Evolutionary conservation across 2,888 invertebrate species (phyloP), one percentile per base, ranked within the genome.

Genomic region (Tetragonisca angustula): DNA sequence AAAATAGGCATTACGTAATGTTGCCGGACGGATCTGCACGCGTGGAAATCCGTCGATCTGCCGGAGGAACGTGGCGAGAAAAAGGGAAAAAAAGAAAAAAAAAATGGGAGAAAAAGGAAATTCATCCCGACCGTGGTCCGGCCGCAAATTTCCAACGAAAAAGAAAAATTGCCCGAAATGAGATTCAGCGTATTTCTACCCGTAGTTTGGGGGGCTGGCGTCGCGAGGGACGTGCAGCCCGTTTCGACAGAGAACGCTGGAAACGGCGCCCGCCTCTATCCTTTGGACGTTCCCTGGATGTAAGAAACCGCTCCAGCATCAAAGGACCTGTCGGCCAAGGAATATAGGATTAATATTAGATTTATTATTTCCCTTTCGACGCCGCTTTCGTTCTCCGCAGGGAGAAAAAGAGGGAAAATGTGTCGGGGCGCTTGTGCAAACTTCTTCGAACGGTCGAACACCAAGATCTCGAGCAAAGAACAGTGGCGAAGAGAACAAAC

Each of bases 1-100:
- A 87, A 88, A 87, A 88, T 87, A 87, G 79, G 84, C 83, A 79
- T 87, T 88, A 86, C 70, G 74, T 80, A 74, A 86, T 81, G 79
- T 73, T 65, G 68, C 75, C 80, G 71, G 78, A 76, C 79, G 70
- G 50, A 24, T 71, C 76, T 49, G 52, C 50, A 4, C 56, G 62
- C 62, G 52, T 32, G 32, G 61, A 62, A 32, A 59, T 24, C 36
- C 27, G 21, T 27, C 59, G 71, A 17, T 21, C 62, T n/a, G 62
- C 21, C 67, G 61, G 56, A 69, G 69, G 15, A 61, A 61, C 17
- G 67, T 49, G 49, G 21, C 77, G n/a, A n/a, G 27, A 32, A 11
- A 76, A n/a, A 75, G 4, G 52, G 11, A 56, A 5, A 24, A 13
- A 69, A 13, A 50, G 19, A 4, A 19, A 54, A 32, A 36, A 19